Conservation (phyloP, 2,888 invertebrate genomes). For the Oxyteleia sp. region DNA sequence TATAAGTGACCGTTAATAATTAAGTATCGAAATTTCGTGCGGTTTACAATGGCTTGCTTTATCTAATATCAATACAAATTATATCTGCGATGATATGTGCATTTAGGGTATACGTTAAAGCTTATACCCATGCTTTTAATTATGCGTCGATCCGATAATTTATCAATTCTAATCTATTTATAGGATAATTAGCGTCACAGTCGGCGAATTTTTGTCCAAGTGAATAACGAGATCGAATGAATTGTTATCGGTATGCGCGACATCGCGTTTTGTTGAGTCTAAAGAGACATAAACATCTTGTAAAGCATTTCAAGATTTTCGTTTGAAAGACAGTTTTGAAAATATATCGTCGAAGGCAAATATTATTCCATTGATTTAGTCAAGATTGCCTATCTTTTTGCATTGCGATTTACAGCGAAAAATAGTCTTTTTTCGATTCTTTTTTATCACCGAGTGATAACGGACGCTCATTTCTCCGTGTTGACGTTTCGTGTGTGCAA, state of each 20-base stretch:
- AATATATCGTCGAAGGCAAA: not conserved
- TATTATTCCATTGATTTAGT: not conserved
- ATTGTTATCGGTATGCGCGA: constrained; percentile 23
- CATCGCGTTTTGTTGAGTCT: constrained; percentile 42
- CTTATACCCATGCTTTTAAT: too few species aligned
- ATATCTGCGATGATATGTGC: too few species aligned
- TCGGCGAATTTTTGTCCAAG: constrained; percentile 18
- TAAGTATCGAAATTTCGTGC: not conserved
- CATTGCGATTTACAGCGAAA: too few species aligned
- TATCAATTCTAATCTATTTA: constrained; percentile 28
- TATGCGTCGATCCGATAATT: not conserved
- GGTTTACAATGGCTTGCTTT: too few species aligned
- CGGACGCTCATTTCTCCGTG: not conserved
- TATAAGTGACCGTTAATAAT: not conserved
- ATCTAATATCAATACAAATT: too few species aligned
- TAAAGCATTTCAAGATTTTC: not conserved
- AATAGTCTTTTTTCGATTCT: constrained; percentile 4
- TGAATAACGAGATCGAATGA: constrained; percentile 25
- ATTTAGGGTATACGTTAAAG: too few species aligned
- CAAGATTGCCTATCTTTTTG: not conserved
- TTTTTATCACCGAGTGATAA: constrained; percentile 35
- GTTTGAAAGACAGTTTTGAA: not conserved
- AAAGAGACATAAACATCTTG: constrained; percentile 24
- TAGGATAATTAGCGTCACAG: constrained; percentile 34
- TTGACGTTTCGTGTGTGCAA: constrained; percentile 20